These are phyloP conservation scores for Branchipolynoe longqiensis DNA, from an alignment of 2,888 invertebrate genomes.

Conservation along the genomic window DNA sequence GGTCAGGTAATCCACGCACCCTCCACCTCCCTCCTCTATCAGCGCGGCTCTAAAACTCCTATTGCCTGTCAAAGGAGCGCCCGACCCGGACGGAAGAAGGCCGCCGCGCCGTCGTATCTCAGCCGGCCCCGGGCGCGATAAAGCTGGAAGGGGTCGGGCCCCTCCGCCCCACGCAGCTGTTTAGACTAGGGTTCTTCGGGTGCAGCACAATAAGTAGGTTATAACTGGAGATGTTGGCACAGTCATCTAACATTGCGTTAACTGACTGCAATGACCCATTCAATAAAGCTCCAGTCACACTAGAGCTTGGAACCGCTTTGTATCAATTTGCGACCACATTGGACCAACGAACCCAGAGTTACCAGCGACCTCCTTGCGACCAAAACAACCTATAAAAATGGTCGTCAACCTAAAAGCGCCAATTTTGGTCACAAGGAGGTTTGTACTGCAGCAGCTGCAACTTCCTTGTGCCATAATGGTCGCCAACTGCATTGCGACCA, in stretches of 20 bases:
- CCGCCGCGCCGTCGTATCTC: neutral
- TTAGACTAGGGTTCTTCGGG: neutral
- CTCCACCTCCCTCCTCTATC: neutral
- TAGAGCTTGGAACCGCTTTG: neutral
- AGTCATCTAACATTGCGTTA: neutral
- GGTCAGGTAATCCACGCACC: neutral
- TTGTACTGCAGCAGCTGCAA: too few relatives aligned
- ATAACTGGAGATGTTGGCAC: neutral
- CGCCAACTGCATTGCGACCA: too few relatives aligned
- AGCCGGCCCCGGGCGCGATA: constrained; percentile 1
- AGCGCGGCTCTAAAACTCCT: constrained; percentile 17
- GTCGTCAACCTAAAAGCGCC: too few relatives aligned
- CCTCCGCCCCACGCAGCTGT: neutral
- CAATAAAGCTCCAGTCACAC: neutral
- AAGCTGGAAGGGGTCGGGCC: neutral
- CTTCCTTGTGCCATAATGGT: too few relatives aligned
- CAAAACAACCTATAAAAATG: too few relatives aligned
- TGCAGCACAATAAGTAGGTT: neutral
- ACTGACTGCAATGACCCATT: neutral
- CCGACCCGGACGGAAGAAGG: neutral
- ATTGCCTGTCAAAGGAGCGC: constrained; percentile 23
- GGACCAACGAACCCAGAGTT: too few relatives aligned
- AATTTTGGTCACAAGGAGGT: too few relatives aligned
- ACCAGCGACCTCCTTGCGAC: too few relatives aligned
- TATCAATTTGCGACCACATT: neutral